Evolutionary conservation across 2,797 vertebrate genomes (phyloP).

Genomic region (Meriones psammophilus): DNA sequence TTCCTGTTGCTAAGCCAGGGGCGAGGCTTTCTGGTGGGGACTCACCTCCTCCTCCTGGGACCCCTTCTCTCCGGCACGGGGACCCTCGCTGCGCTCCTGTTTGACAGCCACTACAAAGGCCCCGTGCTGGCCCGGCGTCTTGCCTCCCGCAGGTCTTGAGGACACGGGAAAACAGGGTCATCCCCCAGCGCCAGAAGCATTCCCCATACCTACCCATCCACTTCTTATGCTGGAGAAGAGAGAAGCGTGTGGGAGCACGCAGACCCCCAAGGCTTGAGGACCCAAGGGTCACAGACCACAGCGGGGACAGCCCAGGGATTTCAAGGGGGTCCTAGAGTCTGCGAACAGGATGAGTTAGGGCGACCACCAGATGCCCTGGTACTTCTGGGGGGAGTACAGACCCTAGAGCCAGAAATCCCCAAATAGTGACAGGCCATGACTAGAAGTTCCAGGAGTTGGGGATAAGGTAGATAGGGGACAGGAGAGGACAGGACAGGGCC

Average conservation of each 20-base stretch:
- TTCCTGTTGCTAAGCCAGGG: neutral
- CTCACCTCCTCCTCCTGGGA: constrained; percentile 92
- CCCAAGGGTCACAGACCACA: neutral
- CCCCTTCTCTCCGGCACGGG: constrained; percentile 85
- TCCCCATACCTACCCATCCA: neutral
- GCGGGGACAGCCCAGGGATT: neutral
- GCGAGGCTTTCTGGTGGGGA: neutral
- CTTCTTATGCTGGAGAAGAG: neutral
- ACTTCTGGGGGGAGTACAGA: neutral
- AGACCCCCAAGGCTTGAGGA: neutral
- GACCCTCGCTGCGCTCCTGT: constrained; percentile 94
- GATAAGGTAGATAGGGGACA: neutral
- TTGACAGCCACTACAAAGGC: constrained; percentile 94
- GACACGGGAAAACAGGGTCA: constrained; percentile 50
- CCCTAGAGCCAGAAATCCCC: neutral
- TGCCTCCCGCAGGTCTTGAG: constrained; percentile 85
- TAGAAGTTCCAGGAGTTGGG: neutral
- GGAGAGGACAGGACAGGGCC: neutral
- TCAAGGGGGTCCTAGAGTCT: neutral
- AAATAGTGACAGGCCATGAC: neutral
- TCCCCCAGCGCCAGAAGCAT: neutral
- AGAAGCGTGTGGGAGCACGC: neutral
- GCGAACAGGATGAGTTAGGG: neutral
- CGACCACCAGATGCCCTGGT: neutral
- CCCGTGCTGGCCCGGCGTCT: constrained; percentile 86